These are phyloP conservation scores for Ianthella basta DNA, from an alignment of 37 sponge, comb jelly and placozoan genomes.

Conservation along the genomic window DNA sequence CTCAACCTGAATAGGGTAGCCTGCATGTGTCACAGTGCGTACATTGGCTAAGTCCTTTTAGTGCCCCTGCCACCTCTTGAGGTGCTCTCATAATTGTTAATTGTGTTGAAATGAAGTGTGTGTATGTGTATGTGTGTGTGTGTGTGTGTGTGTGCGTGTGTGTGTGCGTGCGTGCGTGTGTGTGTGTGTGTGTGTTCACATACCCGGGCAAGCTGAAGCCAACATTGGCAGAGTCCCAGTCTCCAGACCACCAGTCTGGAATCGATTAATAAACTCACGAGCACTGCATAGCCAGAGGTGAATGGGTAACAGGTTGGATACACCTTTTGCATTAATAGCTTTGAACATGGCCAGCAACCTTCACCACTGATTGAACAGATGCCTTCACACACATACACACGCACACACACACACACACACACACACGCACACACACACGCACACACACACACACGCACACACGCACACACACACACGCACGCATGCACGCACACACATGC, in stretches of 20 bases:
- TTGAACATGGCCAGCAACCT: too few relatives aligned
- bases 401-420: not conserved
- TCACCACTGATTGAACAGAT: too few relatives aligned
- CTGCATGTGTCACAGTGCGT: too few relatives aligned
- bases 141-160: not conserved
- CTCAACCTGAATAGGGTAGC: too few relatives aligned
- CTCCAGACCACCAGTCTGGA: not conserved
- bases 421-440: not conserved
- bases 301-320: too few relatives aligned
- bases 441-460: conserved; percentile 1
- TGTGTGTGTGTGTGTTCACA: not conserved
- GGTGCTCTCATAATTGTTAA: too few relatives aligned
- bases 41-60: too few relatives aligned
- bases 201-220: conserved; percentile 98
- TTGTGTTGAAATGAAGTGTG: too few relatives aligned
- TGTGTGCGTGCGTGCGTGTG: too few relatives aligned
- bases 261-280: conserved; percentile 79
- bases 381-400: not conserved
- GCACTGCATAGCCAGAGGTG: conserved; percentile 39
- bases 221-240: conserved; percentile 77
- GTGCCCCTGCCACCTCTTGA: too few relatives aligned
- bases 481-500: not conserved
- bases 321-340: too few relatives aligned
- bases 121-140: not conserved
- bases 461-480: conserved; percentile 3